Conservation (phyloP, 1,140 invertebrate genomes). For the Diorhabda sublineata region DNA sequence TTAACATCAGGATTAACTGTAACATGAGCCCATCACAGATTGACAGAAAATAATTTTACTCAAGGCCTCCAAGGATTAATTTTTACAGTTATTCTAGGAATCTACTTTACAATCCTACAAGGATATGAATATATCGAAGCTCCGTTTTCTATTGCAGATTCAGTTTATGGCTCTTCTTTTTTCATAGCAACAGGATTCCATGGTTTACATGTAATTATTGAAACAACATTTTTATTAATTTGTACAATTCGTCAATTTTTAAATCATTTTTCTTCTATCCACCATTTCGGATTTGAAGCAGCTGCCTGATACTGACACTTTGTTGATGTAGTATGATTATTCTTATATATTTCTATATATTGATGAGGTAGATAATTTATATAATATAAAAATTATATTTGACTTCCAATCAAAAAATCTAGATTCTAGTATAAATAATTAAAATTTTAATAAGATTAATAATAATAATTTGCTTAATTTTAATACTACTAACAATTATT, state of each 20-base stretch:
- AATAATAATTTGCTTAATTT: constrained; percentile 22
- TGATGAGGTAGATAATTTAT: no score
- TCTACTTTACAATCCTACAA: constrained; percentile 50
- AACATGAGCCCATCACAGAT: constrained; percentile 54
- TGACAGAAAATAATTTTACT: constrained; percentile 52
- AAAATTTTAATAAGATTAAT: constrained; percentile 41
- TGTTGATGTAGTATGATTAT: no score
- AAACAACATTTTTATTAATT: constrained; percentile 58
- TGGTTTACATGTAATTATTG: constrained; percentile 68
- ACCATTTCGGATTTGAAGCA: no score
- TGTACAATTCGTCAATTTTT: constrained; percentile 52
- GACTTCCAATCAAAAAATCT: constrained; percentile 66
- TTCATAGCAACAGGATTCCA: constrained; percentile 71
- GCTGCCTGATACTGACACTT: no score
- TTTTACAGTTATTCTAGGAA: constrained; percentile 53
- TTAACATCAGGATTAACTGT: constrained; percentile 55
- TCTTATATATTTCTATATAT: no score
- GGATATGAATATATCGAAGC: constrained; percentile 49
- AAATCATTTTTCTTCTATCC: constrained; percentile 54
- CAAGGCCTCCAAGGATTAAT: constrained; percentile 48
- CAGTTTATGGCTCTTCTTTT: constrained; percentile 63
- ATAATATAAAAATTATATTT: no score
- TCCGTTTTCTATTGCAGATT: constrained; percentile 56
- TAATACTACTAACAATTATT: neutral
- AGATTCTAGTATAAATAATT: constrained; percentile 52